These are phyloP conservation scores for Todiramphus chloris DNA, from an alignment of 2,113 vertebrate species.

Conservation along the genomic window DNA sequence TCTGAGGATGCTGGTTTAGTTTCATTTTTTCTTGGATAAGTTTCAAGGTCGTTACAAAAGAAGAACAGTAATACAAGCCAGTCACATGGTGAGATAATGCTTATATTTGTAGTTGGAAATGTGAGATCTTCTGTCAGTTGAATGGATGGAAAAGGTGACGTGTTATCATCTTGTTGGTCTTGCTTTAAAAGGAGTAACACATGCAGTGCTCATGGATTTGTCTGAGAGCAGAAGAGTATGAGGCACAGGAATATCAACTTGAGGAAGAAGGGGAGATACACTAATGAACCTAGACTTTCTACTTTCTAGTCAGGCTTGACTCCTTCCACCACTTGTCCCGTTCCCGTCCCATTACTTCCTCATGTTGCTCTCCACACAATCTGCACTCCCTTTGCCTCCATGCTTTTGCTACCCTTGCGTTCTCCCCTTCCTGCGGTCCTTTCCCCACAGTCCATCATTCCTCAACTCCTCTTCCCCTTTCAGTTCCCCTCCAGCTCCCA, in stretches of 20 bases:
- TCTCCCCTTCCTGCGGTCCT: background rate
- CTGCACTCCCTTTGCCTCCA: background rate
- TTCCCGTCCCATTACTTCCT: background rate
- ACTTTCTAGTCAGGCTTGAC: background rate
- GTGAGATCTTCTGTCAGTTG: background rate
- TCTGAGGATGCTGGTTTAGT: background rate
- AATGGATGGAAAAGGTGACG: background rate
- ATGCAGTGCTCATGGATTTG: background rate
- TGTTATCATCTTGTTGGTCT: background rate
- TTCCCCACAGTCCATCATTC: background rate
- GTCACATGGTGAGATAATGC: background rate
- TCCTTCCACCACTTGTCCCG: background rate
- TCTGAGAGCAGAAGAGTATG: background rate
- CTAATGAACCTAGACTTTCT: background rate
- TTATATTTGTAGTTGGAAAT: background rate
- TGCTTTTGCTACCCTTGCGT: background rate
- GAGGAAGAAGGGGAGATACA: background rate
- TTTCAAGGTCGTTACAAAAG: background rate
- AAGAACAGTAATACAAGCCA: background rate
- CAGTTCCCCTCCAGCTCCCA: background rate
- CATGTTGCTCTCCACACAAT: background rate
- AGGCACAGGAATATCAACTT: background rate
- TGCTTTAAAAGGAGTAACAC: background rate
- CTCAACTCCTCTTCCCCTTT: background rate
- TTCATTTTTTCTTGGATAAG: background rate